A percentile compares a stretch with the other conserved stretches of the same genome.
Evolutionary conservation across 2,888 invertebrate genomes (phyloP).

Genomic region (Phymatocera aterrima): DNA sequence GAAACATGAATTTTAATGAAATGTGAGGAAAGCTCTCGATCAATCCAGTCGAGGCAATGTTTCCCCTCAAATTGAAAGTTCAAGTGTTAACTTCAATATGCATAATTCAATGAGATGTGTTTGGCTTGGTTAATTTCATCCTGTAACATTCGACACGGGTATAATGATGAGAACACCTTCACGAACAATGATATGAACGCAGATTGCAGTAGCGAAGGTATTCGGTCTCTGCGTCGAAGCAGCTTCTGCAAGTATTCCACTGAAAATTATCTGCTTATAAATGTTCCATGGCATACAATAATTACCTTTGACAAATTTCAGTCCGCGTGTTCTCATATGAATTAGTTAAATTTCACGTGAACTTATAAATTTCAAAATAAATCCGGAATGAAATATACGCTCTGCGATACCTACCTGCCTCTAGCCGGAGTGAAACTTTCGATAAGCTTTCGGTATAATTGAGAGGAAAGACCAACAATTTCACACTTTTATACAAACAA

Average conservation of each 20-base stretch:
- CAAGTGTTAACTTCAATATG: not conserved
- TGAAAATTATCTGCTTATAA: not conserved
- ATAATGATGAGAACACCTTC: not conserved
- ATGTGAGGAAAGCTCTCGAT: too few species aligned
- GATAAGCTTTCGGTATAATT: conserved; percentile 32
- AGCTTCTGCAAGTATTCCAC: not conserved
- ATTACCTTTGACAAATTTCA: not conserved
- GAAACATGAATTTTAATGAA: too few species aligned
- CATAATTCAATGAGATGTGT: not conserved
- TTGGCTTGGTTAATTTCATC: not conserved
- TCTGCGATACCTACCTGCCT: not conserved
- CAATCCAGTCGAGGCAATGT: too few species aligned
- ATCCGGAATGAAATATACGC: not conserved
- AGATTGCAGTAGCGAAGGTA: not conserved
- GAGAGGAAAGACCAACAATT: conserved; percentile 47
- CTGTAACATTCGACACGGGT: not conserved
- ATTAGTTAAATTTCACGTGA: conserved; percentile 16
- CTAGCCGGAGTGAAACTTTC: conserved; percentile 13
- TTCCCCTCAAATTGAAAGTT: too few species aligned
- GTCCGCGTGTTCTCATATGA: not conserved
- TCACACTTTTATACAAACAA: conserved; percentile 48
- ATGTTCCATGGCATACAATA: not conserved
- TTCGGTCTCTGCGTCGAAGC: not conserved
- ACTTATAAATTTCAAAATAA: not conserved
- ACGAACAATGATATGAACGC: not conserved